Base-by-base conservation (phyloP, 1,140 invertebrate species). In the Bombus superbus region DNA sequence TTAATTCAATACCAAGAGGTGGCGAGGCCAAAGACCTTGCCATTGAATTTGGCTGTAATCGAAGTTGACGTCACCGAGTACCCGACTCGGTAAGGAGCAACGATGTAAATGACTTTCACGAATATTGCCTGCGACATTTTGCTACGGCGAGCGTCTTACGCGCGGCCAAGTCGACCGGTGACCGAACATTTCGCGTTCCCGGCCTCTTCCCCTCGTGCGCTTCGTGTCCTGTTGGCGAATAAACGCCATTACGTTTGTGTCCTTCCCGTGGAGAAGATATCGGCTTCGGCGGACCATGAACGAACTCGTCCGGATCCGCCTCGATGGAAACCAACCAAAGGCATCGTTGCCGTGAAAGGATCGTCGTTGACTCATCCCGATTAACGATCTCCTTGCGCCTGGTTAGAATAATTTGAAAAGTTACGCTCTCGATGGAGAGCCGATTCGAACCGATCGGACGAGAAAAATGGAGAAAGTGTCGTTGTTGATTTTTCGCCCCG, bases 1-100 rank as follows among this genome's bases (percentile, higher is more conserved):
- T 91, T 89, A 89, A 53, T 53, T 53, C 47, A 53, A 91, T 89
- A 87, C 72, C 35, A 57, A 57, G 35, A 86, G 74, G 32, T 59
- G 57, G 77, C 44, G 88, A 74, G 81, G 90, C 78, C 90, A 91
- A 91, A 88, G 90, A 91, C 90, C 90, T 91, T 84, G 83, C 90
- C 88, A 86, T 84, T 88, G 77, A 87, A 85, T 91, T 91, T 28
- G 86, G 73, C 86, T 85, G 72, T 85, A 78, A 91, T 91, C 88
- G 86, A 89, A 89, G 66, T 84, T 78, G 90, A 89, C 89, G 82
- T 91, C 82, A 81, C 62, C 74, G 81, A 66, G 47, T 85, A 83
- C 71, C 68, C 44, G 73, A 59, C 79, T 77, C 38, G 80, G 69
- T 85, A 86, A 82, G 78, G 64, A 72, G 87, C 78, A 79, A 53